Base-by-base conservation (phyloP, 1,140 invertebrate species). In the Anadara kagoshimensis region DNA sequence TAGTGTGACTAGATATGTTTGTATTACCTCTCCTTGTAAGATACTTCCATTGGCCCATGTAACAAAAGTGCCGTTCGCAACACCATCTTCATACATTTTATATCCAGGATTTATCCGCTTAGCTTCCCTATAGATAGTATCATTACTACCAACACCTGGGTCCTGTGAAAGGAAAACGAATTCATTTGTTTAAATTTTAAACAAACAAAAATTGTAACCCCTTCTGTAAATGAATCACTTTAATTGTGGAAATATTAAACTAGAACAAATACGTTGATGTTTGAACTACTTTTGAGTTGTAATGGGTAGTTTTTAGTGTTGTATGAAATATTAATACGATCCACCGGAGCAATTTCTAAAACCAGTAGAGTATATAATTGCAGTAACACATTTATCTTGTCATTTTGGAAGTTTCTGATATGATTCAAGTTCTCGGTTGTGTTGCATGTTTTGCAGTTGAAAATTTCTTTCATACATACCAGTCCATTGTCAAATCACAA, bases 41-140 rank as follows among this genome's bases (percentile, higher is more conserved):
- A 62, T 69, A 0, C 43, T 24, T 14, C 76, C 79, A 57, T 79
- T 77, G 1, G 68, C n/a, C 29, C 81, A 77, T 54, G 85, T 88
- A 29, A 89, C 70, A 54, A 83, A 88, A 41, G 88, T 73, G 64
- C 80, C 78, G 29, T 68, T 70, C 36, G 76, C 36, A 5, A 84
- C 12, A 4, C 87, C 87, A 44, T 84, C 80, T 10, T 86, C 71
- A 65, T 78, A 86, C 54, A 88, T 83, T 29, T 75, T 73, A 71
- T 88, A 89, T 0, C 75, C 82, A 18, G 77, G 74, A 29, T 62
- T 73, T 49, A 76, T 78, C 12, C 41, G 20, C 29, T 69, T 54
- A 1, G 72, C 78, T 14, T 66, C 51, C 7, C n/a, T 29, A 22
- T 73, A 29, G 10, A 81, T 56, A 18, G 71, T 76, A 41, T 80